phyloP scores from a whole-genome alignment of 1,140 invertebrate species.

The Drosophila kepulauana region DNA sequence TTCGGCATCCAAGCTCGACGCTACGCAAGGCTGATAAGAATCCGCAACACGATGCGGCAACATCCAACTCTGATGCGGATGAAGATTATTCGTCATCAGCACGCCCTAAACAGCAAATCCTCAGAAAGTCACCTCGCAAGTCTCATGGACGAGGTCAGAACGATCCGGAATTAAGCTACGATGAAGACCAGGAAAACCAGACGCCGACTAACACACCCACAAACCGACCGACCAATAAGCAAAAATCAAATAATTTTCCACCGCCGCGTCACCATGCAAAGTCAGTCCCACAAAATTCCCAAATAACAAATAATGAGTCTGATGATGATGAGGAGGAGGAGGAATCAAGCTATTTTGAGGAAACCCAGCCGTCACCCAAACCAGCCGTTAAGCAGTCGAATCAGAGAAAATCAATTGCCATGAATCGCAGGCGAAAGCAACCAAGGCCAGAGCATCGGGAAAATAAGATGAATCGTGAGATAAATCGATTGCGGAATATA shows the following conservation, averaged over 20 bases:
- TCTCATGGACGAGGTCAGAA: neutral
- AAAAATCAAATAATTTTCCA: neutral
- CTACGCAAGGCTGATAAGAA: conserved; percentile 21
- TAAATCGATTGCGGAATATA: conserved; percentile 17
- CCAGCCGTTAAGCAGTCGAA: neutral
- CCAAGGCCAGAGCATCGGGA: conserved; percentile 18
- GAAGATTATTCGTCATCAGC: neutral
- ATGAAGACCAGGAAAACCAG: conserved; percentile 42
- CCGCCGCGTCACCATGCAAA: neutral
- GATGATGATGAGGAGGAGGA: neutral
- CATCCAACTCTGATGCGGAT: conserved; percentile 14
- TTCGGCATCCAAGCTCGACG: conserved; percentile 39
- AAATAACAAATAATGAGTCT: neutral
- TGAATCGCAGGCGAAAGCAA: conserved; percentile 37
- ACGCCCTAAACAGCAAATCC: neutral
- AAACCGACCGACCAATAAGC: neutral
- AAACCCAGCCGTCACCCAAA: conserved; percentile 17
- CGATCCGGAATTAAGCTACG: neutral
- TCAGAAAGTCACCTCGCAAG: neutral
- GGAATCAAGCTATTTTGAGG: conserved; percentile 16
- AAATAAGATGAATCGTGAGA: conserved; percentile 30
- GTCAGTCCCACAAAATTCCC: neutral
- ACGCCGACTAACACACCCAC: neutral
- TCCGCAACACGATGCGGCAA: neutral
- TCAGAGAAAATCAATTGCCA: neutral